phyloP scores from a whole-genome alignment of 1,140 invertebrate genomes.

The Galleria mellonella region DNA sequence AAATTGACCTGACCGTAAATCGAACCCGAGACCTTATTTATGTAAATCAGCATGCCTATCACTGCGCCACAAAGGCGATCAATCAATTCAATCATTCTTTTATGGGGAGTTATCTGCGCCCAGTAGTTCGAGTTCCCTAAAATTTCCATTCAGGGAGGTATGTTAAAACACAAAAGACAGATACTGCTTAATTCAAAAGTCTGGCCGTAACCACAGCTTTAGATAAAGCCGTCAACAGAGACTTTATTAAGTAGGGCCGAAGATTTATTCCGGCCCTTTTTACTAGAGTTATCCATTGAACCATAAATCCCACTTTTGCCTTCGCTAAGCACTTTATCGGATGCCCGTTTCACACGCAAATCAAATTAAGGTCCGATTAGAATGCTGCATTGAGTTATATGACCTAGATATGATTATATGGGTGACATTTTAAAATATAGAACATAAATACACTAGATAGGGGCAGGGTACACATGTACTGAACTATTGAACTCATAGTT shows the following conservation, averaged over 20 bases:
- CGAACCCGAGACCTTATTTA: no score
- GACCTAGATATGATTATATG: conserved; percentile 21
- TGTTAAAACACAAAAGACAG: conserved; percentile 3
- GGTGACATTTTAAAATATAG: conserved; percentile 16
- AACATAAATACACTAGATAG: conserved; percentile 7
- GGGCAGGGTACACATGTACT: conserved; percentile 6
- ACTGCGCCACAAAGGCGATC: no score
- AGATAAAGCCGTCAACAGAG: conserved; percentile 46
- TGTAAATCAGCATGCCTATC: no score
- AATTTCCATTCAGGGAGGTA: no score
- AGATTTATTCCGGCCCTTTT: conserved; percentile 53
- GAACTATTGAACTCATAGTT: conserved; percentile 18
- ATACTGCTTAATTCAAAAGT: conserved; percentile 25
- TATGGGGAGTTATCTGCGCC: no score
- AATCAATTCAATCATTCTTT: no score
- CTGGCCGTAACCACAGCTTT: conserved; percentile 18
- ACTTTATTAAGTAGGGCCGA: conserved; percentile 47
- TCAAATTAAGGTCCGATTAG: conserved; percentile 50
- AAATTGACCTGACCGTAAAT: no score
- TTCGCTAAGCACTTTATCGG: conserved; percentile 48
- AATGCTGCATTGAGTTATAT: conserved; percentile 13
- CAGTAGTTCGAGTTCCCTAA: no score
- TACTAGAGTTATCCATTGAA: conserved; percentile 35
- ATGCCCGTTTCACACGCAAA: conserved; percentile 34
- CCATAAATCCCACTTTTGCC: conserved; percentile 48